A percentile compares a stretch with the other conserved stretches of the same genome.
phyloP scores from a whole-genome alignment of 2,888 invertebrate genomes.

The Ecdyonurus torrentis region DNA sequence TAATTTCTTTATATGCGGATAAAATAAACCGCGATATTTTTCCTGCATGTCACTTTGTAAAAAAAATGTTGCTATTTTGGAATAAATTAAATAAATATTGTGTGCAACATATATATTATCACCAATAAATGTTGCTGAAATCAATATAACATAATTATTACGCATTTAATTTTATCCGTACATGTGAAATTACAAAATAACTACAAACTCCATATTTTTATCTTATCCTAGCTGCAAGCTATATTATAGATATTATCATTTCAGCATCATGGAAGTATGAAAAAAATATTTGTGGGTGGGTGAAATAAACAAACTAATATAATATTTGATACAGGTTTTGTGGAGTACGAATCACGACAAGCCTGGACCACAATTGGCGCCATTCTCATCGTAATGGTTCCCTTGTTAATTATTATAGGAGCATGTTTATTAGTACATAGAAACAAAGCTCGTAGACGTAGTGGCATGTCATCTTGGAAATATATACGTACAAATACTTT shows the following conservation, averaged over 20 bases:
- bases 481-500: neutral
- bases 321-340: conserved; percentile 25
- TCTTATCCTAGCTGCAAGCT: neutral
- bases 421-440: conserved; percentile 40
- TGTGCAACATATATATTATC: too few species aligned
- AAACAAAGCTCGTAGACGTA: neutral
- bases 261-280: neutral
- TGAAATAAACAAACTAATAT: neutral
- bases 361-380: conserved; percentile 58
- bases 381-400: conserved; percentile 53
- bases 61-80: too few species aligned
- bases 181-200: neutral
- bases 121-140: too few species aligned
- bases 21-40: too few species aligned
- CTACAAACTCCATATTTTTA: neutral
- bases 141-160: too few species aligned
- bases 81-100: too few species aligned
- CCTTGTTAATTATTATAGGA: conserved; percentile 35
- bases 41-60: too few species aligned
- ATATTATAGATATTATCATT: neutral
- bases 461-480: neutral
- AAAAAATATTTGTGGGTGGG: too few species aligned
- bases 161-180: neutral
- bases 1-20: too few species aligned
- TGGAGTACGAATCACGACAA: conserved; percentile 44